phyloP scores from a whole-genome alignment of 2,797 vertebrate genomes.

The Poliocrania exsul region DNA sequence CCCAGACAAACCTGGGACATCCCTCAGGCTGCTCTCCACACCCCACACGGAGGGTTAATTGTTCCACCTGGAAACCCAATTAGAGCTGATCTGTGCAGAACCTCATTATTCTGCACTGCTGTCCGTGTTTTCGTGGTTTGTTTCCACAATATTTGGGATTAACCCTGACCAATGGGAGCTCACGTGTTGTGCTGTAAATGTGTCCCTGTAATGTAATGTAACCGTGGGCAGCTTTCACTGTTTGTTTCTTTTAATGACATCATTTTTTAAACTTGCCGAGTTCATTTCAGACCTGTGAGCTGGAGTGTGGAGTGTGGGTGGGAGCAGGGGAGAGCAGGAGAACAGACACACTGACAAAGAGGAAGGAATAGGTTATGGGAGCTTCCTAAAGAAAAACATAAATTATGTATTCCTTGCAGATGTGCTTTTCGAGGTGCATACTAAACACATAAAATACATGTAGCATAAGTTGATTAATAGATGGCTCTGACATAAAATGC shows the following conservation, averaged over 20 bases:
- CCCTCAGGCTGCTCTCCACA: background rate
- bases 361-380: background rate
- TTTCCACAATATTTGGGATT: background rate
- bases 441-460: background rate
- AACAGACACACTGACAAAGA: accelerated
- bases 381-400: background rate
- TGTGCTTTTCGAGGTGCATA: background rate
- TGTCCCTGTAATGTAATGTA: background rate
- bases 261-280: background rate
- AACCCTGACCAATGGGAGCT: background rate
- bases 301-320: accelerated
- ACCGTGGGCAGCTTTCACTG: background rate
- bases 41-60: background rate
- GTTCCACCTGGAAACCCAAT: background rate
- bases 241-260: background rate
- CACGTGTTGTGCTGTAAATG: accelerated
- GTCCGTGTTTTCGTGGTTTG: background rate
- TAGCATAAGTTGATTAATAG: background rate
- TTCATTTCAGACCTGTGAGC: background rate
- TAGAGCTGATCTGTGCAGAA: background rate
- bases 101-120: background rate
- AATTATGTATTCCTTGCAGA: background rate
- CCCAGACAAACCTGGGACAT: background rate
- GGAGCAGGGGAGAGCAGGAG: background rate
- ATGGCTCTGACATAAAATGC: background rate